Evolutionary conservation across 1,140 invertebrate species (phyloP), one percentile per base, ranked within the genome.

Genomic region (Anadara kagoshimensis): DNA sequence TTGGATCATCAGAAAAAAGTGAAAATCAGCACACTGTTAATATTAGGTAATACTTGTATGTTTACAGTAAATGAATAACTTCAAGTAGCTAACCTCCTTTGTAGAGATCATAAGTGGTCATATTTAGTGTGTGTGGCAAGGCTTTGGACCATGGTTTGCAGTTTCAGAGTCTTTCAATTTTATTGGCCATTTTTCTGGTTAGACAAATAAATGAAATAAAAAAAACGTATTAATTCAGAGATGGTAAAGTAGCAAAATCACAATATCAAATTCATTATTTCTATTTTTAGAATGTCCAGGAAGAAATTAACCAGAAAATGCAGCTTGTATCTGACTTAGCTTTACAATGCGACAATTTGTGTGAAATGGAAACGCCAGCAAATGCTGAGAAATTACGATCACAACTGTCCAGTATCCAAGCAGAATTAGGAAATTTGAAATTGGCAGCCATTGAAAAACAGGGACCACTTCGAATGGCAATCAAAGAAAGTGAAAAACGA

Each of bases 261-360:
- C 20, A 51, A 18, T 4, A 18, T 1, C 0, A 57, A 18, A 1
- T 44, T 24, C 12, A 36, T 36, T 36, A 58, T n/a, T 36, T 59
- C 47, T 67, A 11, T 75, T 66, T 78, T 18, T 74, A 89, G 86
- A 83, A 83, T 14, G 88, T 93, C 59, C 90, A 91, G 74, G 89
- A 90, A 75, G 91, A 93, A 78, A 89, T 93, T 68, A 89, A 90
- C 67, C 86, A 90, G 51, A 91, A 91, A 78, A 90, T 93, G 81
- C 87, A 89, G 73, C 89, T 92, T 80, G 86, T 93, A 49, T 87
- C 89, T 47, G 91, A 92, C 75, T 90, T 93, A 69, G 89, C 89
- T 61, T 84, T 90, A 51, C 90, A 91, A 82, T 92, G 91, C 87
- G 89, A 91, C 54, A 80, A 85, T 49, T 86, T 92, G 43, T 87